Base-by-base conservation (phyloP, 1,140 invertebrate genomes). In the Calephelis nemesis region DNA sequence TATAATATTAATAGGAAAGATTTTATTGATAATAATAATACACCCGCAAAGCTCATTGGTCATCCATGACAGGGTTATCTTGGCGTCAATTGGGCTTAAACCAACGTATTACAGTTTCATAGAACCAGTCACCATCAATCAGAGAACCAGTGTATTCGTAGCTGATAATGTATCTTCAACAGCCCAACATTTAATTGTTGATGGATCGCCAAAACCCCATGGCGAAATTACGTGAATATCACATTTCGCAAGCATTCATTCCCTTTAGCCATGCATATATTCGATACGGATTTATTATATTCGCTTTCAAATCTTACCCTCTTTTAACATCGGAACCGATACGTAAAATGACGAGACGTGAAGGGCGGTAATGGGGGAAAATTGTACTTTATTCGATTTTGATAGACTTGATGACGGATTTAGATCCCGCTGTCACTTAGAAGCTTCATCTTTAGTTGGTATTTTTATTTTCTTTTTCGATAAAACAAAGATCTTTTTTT, bases 301-400 rank as follows among this genome's bases (percentile, higher is more conserved):
- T 85, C 85, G 79, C 84, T 84, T 83, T 83, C 79, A 77, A 77
- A 74, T 80, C 79, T 82, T 86, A 86, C 85, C 88, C 87, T 87
- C 85, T 78, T 86, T 84, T 78, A 77, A 74, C 77, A 72, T 85
- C 83, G 87, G 87, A 90, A 91, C 79, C 84, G 87, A 90, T 88
- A 91, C 87, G 85, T 88, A 81, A 87, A 89, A 90, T 87, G 83
- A 85, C 86, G 84, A 90, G 86, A 87, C 81, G 83, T 80, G 82
- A 85, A 84, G 86, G 84, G 84, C 85, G 85, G 86, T 91, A 91
- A 91, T 88, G 81, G 85, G 81, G 83, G 86, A 87, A 91, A 88
- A 90, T 90, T 90, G 82, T 84, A 79, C 82, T 88, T 91, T 87
- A 91, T 91, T 91, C 83, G 87, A 88, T 87, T 88, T 90, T 91